phyloP scores from a whole-genome alignment of 2,113 vertebrate species.

The Eolophus roseicapilla region DNA sequence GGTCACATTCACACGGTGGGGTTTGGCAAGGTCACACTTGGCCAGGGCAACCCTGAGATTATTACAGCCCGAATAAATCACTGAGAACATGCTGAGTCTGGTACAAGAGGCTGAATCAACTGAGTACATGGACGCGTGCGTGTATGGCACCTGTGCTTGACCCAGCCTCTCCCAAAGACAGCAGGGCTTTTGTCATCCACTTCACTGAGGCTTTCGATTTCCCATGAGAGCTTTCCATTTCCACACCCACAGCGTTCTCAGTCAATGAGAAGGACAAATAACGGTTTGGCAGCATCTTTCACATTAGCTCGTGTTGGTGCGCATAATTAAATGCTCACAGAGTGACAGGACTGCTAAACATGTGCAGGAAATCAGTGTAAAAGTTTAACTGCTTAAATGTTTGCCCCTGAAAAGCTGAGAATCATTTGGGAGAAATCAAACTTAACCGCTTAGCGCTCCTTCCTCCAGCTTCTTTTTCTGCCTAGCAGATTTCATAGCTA shows the following conservation, averaged over 20 bases:
- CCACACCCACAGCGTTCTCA: neutral
- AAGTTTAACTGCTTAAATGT: neutral
- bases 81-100: rapidly evolving
- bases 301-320: neutral
- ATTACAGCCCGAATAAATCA: neutral
- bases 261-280: neutral
- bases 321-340: neutral
- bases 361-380: neutral
- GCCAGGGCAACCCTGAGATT: neutral
- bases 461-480: neutral
- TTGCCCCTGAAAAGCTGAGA: neutral
- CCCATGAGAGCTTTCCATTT: neutral
- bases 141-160: neutral
- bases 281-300: neutral
- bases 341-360: neutral
- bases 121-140: rapidly evolving
- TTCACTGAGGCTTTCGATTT: neutral
- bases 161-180: neutral
- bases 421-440: neutral
- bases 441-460: neutral
- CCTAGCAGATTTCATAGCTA: neutral
- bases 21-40: neutral
- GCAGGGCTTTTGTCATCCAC: neutral
- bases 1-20: neutral
- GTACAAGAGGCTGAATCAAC: rapidly evolving